Conservation (phyloP, 2,113 vertebrate genomes). For the Oncorhynchus gorbuscha region DNA sequence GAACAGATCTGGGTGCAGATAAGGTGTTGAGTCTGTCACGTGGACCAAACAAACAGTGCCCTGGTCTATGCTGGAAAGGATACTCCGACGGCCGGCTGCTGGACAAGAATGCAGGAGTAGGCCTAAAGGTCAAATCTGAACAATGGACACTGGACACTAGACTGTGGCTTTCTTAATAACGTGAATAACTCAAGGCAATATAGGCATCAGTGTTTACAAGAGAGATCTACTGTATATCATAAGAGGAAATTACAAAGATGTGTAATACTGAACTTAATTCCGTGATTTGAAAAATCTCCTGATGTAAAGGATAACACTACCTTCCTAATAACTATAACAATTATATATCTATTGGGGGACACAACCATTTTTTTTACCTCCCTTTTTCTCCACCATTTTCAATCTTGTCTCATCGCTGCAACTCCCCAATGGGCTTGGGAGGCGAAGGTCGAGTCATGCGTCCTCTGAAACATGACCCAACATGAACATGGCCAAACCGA, state of each 20-base stretch:
- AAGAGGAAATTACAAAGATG: background rate
- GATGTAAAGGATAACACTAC: background rate
- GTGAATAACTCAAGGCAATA: background rate
- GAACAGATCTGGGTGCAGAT: constrained; percentile 21
- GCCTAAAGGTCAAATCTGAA: background rate
- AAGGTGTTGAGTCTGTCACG: constrained; percentile 1
- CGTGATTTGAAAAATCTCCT: too few relatives aligned
- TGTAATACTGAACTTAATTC: background rate
- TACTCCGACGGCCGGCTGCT: background rate
- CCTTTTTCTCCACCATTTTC: too few relatives aligned
- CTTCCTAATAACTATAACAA: background rate
- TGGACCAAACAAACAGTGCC: background rate
- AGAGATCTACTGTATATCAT: background rate
- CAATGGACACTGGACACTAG: background rate
- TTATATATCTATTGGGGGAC: background rate
- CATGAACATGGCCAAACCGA: too few relatives aligned
- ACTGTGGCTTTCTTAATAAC: background rate
- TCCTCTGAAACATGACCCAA: too few relatives aligned
- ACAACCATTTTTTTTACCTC: background rate
- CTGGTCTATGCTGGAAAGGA: background rate
- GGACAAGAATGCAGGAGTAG: background rate
- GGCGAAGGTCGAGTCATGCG: too few relatives aligned
- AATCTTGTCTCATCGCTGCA: too few relatives aligned
- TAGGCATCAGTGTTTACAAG: background rate
- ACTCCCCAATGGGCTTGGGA: too few relatives aligned